phyloP scores from a whole-genome alignment of 1,140 invertebrate genomes.

The Danaus melanippus region DNA sequence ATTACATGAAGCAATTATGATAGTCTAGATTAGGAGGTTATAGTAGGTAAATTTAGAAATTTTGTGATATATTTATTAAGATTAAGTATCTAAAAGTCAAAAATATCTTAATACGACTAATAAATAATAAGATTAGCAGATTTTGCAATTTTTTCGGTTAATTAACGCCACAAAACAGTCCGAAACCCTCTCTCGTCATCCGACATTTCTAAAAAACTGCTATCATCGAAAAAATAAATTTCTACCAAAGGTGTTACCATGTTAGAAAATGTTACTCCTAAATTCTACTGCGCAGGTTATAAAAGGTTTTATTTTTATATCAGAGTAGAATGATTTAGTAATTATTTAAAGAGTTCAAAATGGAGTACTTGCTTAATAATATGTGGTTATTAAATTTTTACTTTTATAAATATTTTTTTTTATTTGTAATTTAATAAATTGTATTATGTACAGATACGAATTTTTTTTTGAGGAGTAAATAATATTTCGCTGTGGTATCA shows the following conservation, averaged over 20 bases:
- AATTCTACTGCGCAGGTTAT: too few species aligned
- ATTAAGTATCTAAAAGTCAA: not conserved
- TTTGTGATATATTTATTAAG: not conserved
- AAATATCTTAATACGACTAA: conserved; percentile 10
- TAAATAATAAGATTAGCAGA: conserved; percentile 12
- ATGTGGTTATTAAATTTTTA: too few species aligned
- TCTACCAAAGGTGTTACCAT: conserved; percentile 10
- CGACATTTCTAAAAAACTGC: conserved; percentile 43
- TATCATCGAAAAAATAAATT: conserved; percentile 20
- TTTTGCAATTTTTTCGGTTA: conserved; percentile 21
- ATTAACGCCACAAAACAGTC: conserved; percentile 22
- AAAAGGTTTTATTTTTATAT: too few species aligned
- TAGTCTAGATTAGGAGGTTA: conserved; percentile 47
- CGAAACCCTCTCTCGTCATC: conserved; percentile 30
- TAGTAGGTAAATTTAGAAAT: conserved; percentile 21
- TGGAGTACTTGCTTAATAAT: too few species aligned
- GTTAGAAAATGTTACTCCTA: not conserved
- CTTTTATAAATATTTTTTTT: too few species aligned
- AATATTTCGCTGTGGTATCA: too few species aligned
- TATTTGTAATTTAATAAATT: too few species aligned
- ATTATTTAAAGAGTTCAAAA: too few species aligned
- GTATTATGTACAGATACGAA: too few species aligned
- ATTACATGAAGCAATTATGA: conserved; percentile 47
- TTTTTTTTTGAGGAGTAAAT: too few species aligned
- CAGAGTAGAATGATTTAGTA: too few species aligned